Conservation (phyloP, 1,140 invertebrate species). For the Laodelphax striatellus region DNA sequence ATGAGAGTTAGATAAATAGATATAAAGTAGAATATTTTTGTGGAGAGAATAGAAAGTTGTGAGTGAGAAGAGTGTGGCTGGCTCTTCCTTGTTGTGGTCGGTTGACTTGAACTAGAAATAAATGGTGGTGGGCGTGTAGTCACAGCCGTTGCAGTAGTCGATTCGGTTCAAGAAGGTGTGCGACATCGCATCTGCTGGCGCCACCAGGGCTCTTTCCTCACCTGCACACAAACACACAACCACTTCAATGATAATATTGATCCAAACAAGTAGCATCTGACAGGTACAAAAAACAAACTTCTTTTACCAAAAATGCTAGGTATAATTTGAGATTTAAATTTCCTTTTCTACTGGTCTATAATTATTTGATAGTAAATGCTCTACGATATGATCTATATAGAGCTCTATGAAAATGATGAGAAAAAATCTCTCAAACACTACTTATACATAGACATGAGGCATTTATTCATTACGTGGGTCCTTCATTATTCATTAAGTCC, state of each 20-base stretch:
- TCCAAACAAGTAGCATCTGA: not conserved
- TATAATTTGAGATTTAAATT: too few relatives aligned
- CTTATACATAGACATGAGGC: too few relatives aligned
- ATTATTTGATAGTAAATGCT: too few relatives aligned
- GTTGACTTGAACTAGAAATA: conserved; percentile 13
- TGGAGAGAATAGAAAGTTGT: conserved; percentile 3
- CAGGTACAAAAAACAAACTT: too few relatives aligned
- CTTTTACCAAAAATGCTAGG: too few relatives aligned
- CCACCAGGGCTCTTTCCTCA: conserved; percentile 3
- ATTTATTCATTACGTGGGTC: too few relatives aligned
- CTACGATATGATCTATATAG: too few relatives aligned
- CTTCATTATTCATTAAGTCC: too few relatives aligned
- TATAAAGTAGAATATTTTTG: conserved; percentile 17
- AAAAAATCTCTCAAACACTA: too few relatives aligned
- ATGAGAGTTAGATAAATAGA: conserved; percentile 20
- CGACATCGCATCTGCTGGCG: not conserved
- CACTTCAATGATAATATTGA: not conserved
- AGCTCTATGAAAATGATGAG: too few relatives aligned
- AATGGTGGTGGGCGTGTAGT: conserved; percentile 76
- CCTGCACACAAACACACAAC: not conserved
- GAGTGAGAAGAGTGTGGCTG: not conserved
- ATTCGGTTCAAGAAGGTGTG: not conserved
- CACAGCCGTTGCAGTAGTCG: conserved; percentile 17
- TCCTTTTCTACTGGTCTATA: too few relatives aligned
- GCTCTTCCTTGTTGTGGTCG: conserved; percentile 5